Conservation (phyloP, 2,888 invertebrate genomes). For the Melolontha melolontha region DNA sequence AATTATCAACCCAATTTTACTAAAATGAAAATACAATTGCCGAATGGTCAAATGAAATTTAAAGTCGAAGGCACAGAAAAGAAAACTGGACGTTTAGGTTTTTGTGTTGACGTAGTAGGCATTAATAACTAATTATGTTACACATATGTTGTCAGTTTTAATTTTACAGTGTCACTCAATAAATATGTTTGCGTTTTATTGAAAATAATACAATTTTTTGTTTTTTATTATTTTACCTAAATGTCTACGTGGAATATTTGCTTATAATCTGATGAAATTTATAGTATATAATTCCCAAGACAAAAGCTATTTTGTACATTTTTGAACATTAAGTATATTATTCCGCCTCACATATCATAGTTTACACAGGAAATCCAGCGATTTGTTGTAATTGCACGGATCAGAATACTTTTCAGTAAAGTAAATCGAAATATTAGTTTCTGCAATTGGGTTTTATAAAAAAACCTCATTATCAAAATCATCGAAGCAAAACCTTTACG, state of each 20-base stretch:
- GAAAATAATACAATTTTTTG: too few relatives aligned
- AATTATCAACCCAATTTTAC: slow-evolving; percentile 11
- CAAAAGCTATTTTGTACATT: not conserved
- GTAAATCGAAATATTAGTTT: too few relatives aligned
- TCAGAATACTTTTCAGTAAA: not conserved
- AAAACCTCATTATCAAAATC: too few relatives aligned
- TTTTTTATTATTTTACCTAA: too few relatives aligned
- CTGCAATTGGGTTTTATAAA: not conserved
- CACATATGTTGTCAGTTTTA: not conserved
- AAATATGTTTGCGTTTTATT: too few relatives aligned
- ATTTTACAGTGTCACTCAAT: not conserved
- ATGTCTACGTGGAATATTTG: too few relatives aligned
- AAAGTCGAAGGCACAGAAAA: slow-evolving; percentile 12
- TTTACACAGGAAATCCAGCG: slow-evolving; percentile 21
- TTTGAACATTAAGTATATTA: not conserved
- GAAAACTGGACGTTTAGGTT: slow-evolving; percentile 5
- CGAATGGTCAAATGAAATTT: slow-evolving; percentile 1
- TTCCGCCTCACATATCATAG: slow-evolving; percentile 16
- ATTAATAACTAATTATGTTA: not conserved
- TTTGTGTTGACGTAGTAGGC: not conserved
- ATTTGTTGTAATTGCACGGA: slow-evolving; percentile 23
- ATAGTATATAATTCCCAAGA: not conserved
- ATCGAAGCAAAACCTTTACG: too few relatives aligned
- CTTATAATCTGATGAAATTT: too few relatives aligned
- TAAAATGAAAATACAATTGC: slow-evolving; percentile 14